Base-by-base conservation (phyloP, 2,888 invertebrate genomes). In the Mesorhabditis belari region DNA sequence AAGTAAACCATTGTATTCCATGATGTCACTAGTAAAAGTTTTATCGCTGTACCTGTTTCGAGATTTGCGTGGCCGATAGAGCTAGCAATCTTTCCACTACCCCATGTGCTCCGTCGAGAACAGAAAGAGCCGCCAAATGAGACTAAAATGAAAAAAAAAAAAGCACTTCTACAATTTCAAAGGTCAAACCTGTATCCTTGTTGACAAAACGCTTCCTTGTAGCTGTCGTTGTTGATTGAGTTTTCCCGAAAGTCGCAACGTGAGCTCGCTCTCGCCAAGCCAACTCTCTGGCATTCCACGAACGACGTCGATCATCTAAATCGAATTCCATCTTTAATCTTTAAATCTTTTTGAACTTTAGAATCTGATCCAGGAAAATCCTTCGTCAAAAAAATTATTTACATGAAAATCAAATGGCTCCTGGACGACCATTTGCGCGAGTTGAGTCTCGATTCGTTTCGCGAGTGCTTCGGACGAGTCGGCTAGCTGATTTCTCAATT, bases 381-480 rank as follows among this genome's bases (percentile, higher is more conserved):
- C n/a, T n/a, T n/a, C n/a, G n/a, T n/a, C 19, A 23, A 44, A 17
- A 4, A n/a, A n/a, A 50, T 53, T 4, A 49, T 64, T 58, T 12
- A 73, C 71, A 58, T 73, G 67, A 29, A 66, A 61, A 57, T 80
- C 79, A 58, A 79, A 79, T 0, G 79, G 77, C 49, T 77, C 75
- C 3, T 73, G 67, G 21, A 78, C 71, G 2, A 77, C 51, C 50
- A 74, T 66, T 44, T 68, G 69, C 5, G 77, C 69, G 0, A 79
- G 61, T 12, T 66, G 65, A 26, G 65, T 66, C 53, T 75, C 72
- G 57, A 77, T 73, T 24, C 65, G 66, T 6, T 69, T 65, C 27
- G 67, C 62, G 5, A 71, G 62, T 21, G 63, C 29, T 27, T 64
- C 56, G 2, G 69, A 50, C n/a, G 66, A 65, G 17, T 63, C 35